Base-by-base conservation (phyloP, 2,797 vertebrate species). In the Falco naumanni region DNA sequence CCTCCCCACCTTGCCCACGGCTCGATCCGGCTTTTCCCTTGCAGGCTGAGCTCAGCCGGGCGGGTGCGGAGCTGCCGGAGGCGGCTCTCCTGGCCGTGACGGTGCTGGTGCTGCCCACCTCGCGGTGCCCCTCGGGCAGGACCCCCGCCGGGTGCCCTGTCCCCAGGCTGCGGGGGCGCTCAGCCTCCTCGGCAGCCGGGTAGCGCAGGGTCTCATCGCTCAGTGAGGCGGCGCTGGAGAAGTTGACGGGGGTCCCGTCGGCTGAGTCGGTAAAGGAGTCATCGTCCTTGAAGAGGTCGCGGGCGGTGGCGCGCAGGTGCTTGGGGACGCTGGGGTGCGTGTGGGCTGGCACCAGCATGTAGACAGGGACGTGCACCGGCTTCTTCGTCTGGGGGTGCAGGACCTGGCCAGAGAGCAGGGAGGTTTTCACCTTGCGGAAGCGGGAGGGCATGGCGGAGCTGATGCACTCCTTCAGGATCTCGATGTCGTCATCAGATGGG, bases 401-500 rank as follows among this genome's bases (percentile, higher is more conserved):
- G 83, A 98, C 97, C 81, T 99, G 99, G 53, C 98, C 97, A 0
- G 99, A 98, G 96, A 99, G 98, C 72, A 99, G 95, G 1, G 99
- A 98, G 3, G 99, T 98, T 94, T 98, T 98, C 74, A 99, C 98
- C 97, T 99, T 99, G 86, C 98, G 98, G 97, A 99, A 99, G 90
- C 98, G 99, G 47, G 99, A 98, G 10, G 99, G 99, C 99, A 99
- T 99, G 9, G 99, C 99, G 0, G 99, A 99, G 94, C 99, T 99
- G 94, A 99, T 99, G 96, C 99, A 99, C 84, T 99, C 99, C 87
- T 99, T 99, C 54, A 99, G 97, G 95, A 99, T 99, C 97, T 99
- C 99, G 29, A 99, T 99, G 93, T 99, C 99, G 5, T 99, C 99
- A 0, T 99, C 99, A 1, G 98, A 98, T 50, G 98, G 98, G 10